These are phyloP conservation scores for Sarcophilus harrisii DNA, from an alignment of 2,797 vertebrate species.

Conservation along the genomic window DNA sequence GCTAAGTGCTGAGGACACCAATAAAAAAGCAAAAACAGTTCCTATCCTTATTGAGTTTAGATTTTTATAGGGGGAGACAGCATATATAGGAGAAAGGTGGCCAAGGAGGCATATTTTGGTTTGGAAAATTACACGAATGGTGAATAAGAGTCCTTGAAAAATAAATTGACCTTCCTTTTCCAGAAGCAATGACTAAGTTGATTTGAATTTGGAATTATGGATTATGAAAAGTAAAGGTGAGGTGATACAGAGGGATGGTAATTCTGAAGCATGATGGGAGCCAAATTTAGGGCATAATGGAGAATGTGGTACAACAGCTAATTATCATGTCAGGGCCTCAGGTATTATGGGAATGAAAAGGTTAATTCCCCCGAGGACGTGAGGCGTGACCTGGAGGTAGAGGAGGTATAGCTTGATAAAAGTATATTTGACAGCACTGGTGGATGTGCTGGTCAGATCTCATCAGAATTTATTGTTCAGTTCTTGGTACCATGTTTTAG, in stretches of 20 bases:
- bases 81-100: not conserved
- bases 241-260: not conserved
- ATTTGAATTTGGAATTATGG: not conserved
- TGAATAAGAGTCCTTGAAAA: not conserved
- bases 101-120: not conserved
- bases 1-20: not conserved
- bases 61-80: not conserved
- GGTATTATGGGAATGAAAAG: not conserved
- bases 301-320: not conserved
- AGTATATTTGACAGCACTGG: not conserved
- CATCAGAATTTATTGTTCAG: not conserved
- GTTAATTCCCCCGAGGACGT: not conserved
- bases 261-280: not conserved
- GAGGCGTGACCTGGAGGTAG: not conserved
- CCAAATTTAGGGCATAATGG: not conserved
- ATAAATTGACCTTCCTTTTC: not conserved
- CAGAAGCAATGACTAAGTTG: not conserved
- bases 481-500: not conserved
- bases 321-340: not conserved
- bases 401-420: not conserved
- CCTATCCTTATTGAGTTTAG: not conserved
- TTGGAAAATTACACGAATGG: not conserved
- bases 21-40: not conserved
- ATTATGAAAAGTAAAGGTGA: not conserved
- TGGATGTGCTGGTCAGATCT: not conserved